phyloP scores from a whole-genome alignment of 2,888 invertebrate species.

The Ichneumoninae sp. region DNA sequence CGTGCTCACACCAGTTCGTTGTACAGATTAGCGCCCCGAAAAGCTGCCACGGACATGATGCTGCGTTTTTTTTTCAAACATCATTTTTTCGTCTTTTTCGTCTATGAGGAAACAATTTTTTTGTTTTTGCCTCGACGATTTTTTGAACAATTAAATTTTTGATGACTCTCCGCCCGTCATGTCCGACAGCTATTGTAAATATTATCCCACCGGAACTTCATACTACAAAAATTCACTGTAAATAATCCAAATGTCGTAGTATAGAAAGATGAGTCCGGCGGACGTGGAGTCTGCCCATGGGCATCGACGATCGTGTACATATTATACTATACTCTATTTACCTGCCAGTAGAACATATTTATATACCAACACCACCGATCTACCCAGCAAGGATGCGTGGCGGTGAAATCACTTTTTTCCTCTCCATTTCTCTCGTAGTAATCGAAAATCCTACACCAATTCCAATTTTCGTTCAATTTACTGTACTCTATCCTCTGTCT shows the following conservation, averaged over 20 bases:
- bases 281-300: constrained; percentile 24
- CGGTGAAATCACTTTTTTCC: constrained; percentile 28
- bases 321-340: constrained; percentile 27
- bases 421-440: constrained; percentile 9
- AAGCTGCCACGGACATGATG: constrained; percentile 55
- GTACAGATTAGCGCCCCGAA: constrained; percentile 45
- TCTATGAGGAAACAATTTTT: neutral
- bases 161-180: constrained; percentile 23
- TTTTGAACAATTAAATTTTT: neutral
- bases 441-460: neutral
- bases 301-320: constrained; percentile 42
- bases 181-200: constrained; percentile 61
- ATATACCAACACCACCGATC: constrained; percentile 32
- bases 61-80: neutral
- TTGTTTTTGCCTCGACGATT: neutral
- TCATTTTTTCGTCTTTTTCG: neutral
- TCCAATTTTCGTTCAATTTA: constrained; percentile 11
- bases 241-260: constrained; percentile 62
- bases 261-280: constrained; percentile 34
- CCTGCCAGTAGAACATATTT: constrained; percentile 22
- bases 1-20: constrained; percentile 58
- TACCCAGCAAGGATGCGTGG: constrained; percentile 18
- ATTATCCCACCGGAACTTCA: constrained; percentile 16
- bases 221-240: constrained; percentile 31
- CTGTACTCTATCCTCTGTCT: constrained; percentile 7